These are phyloP conservation scores for Xenotilapia caudafasciata DNA, from an alignment of 2,113 vertebrate genomes.

Conservation along the genomic window DNA sequence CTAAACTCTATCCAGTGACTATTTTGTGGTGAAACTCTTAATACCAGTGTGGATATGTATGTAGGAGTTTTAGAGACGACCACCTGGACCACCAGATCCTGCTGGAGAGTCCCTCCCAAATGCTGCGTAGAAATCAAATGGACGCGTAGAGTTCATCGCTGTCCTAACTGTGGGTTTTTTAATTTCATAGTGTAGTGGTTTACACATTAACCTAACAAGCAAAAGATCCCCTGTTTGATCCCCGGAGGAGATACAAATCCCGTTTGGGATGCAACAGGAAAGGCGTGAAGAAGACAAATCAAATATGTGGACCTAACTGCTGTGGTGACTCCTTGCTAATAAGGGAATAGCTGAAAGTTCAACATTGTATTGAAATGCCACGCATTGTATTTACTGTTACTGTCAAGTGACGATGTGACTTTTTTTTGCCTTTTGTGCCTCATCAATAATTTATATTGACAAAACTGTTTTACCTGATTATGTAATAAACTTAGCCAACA, in stretches of 20 bases:
- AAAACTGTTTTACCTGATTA: background rate
- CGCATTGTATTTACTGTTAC: background rate
- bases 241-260: background rate
- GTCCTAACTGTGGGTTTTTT: background rate
- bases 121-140: background rate
- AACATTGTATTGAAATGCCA: background rate
- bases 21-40: background rate
- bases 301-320: background rate
- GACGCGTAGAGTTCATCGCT: background rate
- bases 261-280: fast-evolving
- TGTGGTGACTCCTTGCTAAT: background rate
- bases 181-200: background rate
- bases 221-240: background rate
- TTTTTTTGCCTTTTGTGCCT: background rate
- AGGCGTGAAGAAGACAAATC: fast-evolving
- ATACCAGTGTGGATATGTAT: background rate
- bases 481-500: background rate
- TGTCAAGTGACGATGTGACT: background rate
- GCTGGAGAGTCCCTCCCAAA: background rate
- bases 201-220: background rate
- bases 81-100: background rate
- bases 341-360: background rate
- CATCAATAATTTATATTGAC: background rate
- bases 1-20: background rate
- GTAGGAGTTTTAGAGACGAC: background rate